These are phyloP conservation scores for Chloebia gouldiae DNA, from an alignment of 2,113 vertebrate genomes.

Conservation along the genomic window DNA sequence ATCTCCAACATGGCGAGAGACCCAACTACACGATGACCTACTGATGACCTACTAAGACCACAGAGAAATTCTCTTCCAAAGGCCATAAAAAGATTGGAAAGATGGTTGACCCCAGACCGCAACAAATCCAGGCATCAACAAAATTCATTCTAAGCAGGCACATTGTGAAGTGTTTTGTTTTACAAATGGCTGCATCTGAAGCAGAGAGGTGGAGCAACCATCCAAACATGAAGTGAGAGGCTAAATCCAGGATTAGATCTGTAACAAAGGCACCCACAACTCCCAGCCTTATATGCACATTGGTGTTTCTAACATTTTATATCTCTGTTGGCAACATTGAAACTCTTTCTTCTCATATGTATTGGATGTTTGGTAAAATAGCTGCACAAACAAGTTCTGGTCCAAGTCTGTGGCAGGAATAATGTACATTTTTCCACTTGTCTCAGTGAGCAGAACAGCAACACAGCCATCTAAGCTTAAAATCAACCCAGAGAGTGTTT, in stretches of 20 bases:
- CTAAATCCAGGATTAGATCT: accelerated
- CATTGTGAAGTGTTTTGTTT: background rate
- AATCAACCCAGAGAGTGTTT: background rate
- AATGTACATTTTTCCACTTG: background rate
- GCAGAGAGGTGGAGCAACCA: background rate
- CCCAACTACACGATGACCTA: background rate
- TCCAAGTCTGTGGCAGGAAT: background rate
- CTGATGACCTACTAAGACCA: background rate
- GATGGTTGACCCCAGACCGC: background rate
- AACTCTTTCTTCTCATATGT: background rate
- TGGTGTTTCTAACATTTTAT: background rate
- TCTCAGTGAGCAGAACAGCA: background rate
- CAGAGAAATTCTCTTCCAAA: background rate
- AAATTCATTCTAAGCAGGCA: background rate
- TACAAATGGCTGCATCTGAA: background rate
- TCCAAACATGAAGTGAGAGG: background rate
- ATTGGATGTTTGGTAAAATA: background rate
- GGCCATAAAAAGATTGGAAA: background rate
- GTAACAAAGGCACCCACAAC: background rate
- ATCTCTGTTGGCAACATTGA: background rate
- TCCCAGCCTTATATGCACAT: background rate
- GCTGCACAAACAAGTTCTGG: background rate
- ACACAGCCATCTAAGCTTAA: background rate
- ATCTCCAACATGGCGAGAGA: accelerated
- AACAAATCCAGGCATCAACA: background rate